Base-by-base conservation (phyloP, 2,888 invertebrate genomes). In the Ceramica pisi region DNA sequence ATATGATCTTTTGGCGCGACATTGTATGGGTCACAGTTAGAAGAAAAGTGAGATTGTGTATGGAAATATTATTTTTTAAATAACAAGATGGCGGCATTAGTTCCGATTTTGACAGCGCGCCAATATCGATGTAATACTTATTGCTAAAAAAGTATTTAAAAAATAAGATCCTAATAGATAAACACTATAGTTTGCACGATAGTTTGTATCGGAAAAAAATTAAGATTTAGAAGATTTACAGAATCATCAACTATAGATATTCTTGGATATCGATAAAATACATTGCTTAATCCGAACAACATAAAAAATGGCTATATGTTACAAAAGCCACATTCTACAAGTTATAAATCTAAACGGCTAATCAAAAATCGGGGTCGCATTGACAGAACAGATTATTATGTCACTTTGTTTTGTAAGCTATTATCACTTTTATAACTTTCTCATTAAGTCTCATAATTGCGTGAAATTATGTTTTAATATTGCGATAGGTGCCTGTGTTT, bases 321-420 rank as follows among this genome's bases (percentile, higher is more conserved):
- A n/a, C 19, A 61, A 62, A 51, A 61, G 19, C 38, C 19, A 65
- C 64, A 78, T 69, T 77, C 65, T 51, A 56, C 55, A 61, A 57
- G 55, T 56, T 26, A 66, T 65, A 71, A 73, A 67, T 62, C 44
- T 46, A 48, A 67, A 23, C 38, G 21, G 19, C n/a, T 50, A 71
- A 66, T 75, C 63, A 66, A 57, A 57, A 76, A 78, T 76, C 23
- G 78, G 60, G 85, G 77, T 71, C 78, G 31, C 63, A 62, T 50
- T 66, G 67, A 59, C 72, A 78, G 71, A 21, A 38, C 38, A 26
- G 55, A 68, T 23, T 81, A 77, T 84, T 82, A 85, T 81, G 66
- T 77, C 72, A 78, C 51, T 66, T 59, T 41, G 38, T 64, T 78
- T 59, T 60, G 62, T 71, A 73, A 82, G 41, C 46, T 63, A 69